These are phyloP conservation scores for Lucifuga dentata DNA, from an alignment of 2,113 vertebrate species.

Conservation along the genomic window DNA sequence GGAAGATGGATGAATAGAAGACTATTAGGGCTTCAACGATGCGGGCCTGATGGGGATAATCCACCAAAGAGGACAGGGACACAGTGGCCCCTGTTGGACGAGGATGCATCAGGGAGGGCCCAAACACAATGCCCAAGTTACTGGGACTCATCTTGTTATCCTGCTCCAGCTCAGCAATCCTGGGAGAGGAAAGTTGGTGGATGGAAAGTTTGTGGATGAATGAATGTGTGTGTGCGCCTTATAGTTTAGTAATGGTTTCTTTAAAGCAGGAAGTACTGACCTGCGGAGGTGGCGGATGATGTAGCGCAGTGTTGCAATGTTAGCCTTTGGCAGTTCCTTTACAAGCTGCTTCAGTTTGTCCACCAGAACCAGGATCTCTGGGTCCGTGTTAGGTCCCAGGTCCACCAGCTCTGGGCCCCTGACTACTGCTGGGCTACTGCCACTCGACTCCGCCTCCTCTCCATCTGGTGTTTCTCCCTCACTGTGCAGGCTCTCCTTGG, in stretches of 20 bases:
- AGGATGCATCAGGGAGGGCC: constrained; percentile 94
- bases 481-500: constrained; percentile 91
- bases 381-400: constrained; percentile 80
- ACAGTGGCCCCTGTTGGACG: constrained; percentile 93
- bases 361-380: constrained; percentile 81
- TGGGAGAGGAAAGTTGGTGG: constrained; percentile 50
- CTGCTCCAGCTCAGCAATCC: constrained; percentile 93
- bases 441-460: constrained; percentile 54
- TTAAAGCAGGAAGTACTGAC: constrained; percentile 73
- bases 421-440: background rate
- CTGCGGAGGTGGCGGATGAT: constrained; percentile 89
- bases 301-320: constrained; percentile 88
- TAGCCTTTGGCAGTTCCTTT: constrained; percentile 85
- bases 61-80: constrained; percentile 95
- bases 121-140: constrained; percentile 96
- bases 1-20: constrained; percentile 89
- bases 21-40: constrained; percentile 92
- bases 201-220: too few relatives aligned
- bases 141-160: constrained; percentile 96
- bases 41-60: constrained; percentile 96
- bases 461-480: constrained; percentile 64
- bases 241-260: too few relatives aligned
- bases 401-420: constrained; percentile 82
- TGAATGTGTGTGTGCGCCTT: too few relatives aligned
- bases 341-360: constrained; percentile 87